These are phyloP conservation scores for rabbit (Oryctolagus cuniculus) DNA, from an alignment of 2,113 vertebrate genomes.

Conservation along the genomic window DNA sequence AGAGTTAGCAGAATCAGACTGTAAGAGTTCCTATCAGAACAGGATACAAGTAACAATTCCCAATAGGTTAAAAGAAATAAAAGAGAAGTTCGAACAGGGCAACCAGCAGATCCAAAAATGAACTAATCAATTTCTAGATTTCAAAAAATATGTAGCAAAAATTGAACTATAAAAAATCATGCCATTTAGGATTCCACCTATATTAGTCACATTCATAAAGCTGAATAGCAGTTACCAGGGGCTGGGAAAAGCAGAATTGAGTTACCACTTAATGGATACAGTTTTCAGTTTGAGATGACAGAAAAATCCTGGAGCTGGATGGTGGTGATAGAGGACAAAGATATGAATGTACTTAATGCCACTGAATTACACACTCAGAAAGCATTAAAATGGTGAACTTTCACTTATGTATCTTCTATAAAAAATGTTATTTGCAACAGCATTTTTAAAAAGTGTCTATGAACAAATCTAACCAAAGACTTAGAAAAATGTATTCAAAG, in stretches of 20 bases:
- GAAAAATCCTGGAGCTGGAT: background rate
- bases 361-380: background rate
- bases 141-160: background rate
- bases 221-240: background rate
- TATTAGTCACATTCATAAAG: background rate
- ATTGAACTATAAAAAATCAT: background rate
- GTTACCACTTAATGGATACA: background rate
- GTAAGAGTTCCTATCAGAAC: background rate
- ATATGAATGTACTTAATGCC: background rate
- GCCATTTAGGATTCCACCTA: background rate
- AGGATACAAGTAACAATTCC: background rate
- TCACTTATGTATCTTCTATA: background rate
- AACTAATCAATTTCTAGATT: background rate
- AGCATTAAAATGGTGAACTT: background rate
- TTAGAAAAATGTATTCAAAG: conserved; percentile 38
- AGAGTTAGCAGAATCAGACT: background rate
- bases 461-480: conserved; percentile 31
- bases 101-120: background rate
- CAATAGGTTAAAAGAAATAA: background rate
- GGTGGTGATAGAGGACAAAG: background rate
- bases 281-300: background rate
- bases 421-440: background rate
- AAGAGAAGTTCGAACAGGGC: background rate
- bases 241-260: background rate
- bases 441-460: conserved; percentile 13